Percentiles rank a stretch among this genome's conserved stretches.
Evolutionary conservation across 2,888 invertebrate genomes (phyloP).

Genomic region (Rhingia rostrata): DNA sequence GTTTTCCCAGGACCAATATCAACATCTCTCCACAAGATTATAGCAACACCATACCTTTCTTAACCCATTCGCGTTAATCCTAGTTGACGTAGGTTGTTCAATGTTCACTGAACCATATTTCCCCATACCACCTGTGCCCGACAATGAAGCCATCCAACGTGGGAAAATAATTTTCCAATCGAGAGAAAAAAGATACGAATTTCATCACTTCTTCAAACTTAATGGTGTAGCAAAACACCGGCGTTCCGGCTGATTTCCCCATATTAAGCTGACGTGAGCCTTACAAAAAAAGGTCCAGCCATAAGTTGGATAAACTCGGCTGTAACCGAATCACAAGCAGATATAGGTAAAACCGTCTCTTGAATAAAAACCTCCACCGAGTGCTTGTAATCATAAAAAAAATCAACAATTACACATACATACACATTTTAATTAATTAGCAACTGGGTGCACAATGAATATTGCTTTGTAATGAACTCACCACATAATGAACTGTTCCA

Average conservation of each 20-base stretch:
- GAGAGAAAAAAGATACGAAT: background rate
- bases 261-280: background rate
- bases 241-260: slow-evolving; percentile 15
- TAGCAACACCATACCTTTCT: too few species aligned
- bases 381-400: slow-evolving; percentile 7
- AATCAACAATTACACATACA: slow-evolving; percentile 9
- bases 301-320: background rate
- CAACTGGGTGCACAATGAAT: slow-evolving; percentile 39
- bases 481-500: slow-evolving; percentile 59
- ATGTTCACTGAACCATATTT: slow-evolving; percentile 14
- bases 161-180: slow-evolving; percentile 21
- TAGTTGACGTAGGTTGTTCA: slow-evolving; percentile 18
- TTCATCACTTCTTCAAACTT: slow-evolving; percentile 32
- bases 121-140: background rate
- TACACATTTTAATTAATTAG: slow-evolving; percentile 63
- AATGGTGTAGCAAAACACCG: slow-evolving; percentile 31
- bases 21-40: too few species aligned
- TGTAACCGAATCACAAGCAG: background rate
- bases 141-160: background rate
- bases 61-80: slow-evolving; percentile 3
- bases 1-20: too few species aligned
- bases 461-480: slow-evolving; percentile 57
- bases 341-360: slow-evolving; percentile 1
- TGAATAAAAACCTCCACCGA: background rate
- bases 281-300: background rate